These are phyloP conservation scores for Diarsia mendica DNA, from an alignment of 2,888 invertebrate genomes.

Conservation along the genomic window DNA sequence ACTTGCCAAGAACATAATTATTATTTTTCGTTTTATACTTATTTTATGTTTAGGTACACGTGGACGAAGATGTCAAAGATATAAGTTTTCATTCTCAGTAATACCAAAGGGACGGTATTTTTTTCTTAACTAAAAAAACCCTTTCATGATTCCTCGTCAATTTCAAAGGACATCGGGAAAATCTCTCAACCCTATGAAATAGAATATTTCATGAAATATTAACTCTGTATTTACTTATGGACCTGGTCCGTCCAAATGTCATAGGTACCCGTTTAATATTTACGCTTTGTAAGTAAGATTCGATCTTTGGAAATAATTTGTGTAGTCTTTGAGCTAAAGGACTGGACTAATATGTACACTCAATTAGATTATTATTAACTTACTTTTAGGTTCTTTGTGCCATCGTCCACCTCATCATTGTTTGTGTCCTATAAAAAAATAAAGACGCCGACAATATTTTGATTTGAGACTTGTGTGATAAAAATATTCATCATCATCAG, in stretches of 20 bases:
- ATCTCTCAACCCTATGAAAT: neutral
- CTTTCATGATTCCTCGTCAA: neutral
- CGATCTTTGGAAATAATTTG: neutral
- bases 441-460: neutral
- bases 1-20: too few species aligned
- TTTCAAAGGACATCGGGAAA: conserved; percentile 17
- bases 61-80: neutral
- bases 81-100: neutral
- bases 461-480: neutral
- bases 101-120: neutral
- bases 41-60: neutral
- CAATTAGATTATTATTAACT: neutral
- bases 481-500: too few species aligned
- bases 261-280: conserved; percentile 27
- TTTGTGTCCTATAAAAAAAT: neutral
- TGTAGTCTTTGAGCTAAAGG: conserved; percentile 15
- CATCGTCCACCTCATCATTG: neutral
- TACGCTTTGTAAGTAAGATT: conserved; percentile 14
- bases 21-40: neutral
- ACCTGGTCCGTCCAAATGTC: conserved; percentile 1
- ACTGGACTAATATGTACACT: too few species aligned
- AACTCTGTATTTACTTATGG: neutral
- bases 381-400: neutral
- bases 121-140: neutral
- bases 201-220: conserved; percentile 33